A percentile compares a stretch with the other conserved stretches of the same genome.
Evolutionary conservation across 2,113 vertebrate genomes (phyloP).

Genomic region (Neolamprologus kungweensis): DNA sequence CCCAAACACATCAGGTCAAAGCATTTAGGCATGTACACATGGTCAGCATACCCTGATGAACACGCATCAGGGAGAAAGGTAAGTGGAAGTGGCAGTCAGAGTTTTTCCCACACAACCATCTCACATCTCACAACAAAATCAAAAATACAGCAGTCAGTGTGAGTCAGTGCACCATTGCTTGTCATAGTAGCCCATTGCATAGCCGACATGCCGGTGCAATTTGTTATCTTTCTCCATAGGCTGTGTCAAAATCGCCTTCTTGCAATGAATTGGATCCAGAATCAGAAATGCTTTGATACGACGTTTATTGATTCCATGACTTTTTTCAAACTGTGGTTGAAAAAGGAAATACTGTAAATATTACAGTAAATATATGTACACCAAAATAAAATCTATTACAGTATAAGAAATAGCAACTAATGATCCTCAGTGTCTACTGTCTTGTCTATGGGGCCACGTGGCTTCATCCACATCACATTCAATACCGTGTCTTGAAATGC

Average conservation of each 20-base stretch:
- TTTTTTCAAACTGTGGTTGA: not conserved
- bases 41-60: not conserved
- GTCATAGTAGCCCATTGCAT: not conserved
- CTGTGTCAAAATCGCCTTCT: not conserved
- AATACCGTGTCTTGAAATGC: not conserved
- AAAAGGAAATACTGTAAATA: not conserved
- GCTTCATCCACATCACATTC: not conserved
- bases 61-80: not conserved
- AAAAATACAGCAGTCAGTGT: not conserved
- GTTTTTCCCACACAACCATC: not conserved
- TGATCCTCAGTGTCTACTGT: not conserved
- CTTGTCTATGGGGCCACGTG: not conserved
- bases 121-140: not conserved
- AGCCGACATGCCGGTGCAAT: not conserved
- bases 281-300: not conserved
- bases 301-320: not conserved
- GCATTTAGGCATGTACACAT: not conserved
- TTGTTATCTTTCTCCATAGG: not conserved
- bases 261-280: not conserved
- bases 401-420: not conserved
- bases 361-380: not conserved
- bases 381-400: not conserved
- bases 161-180: not conserved
- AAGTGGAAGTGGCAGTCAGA: not conserved
- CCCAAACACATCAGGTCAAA: not conserved